A percentile compares a stretch with the other conserved stretches of the same genome.
These are phyloP conservation scores for Galerucella pusilla DNA, from an alignment of 2,888 invertebrate species.

Conservation along the genomic window DNA sequence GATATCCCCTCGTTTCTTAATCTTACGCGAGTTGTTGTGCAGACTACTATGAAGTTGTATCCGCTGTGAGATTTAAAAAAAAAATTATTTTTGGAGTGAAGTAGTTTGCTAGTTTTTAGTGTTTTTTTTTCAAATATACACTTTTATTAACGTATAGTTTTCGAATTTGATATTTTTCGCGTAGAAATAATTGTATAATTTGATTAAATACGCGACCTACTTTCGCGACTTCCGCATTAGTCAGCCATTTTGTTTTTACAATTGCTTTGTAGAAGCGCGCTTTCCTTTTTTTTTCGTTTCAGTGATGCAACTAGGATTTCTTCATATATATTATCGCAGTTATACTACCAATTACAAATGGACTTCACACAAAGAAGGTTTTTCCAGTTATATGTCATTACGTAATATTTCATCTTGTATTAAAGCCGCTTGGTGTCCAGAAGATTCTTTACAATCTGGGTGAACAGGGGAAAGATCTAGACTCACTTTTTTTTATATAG, in stretches of 20 bases:
- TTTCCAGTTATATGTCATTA: slow-evolving; percentile 44
- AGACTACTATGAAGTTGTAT: slow-evolving; percentile 66
- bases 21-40: slow-evolving; percentile 60
- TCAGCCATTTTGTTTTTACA: slow-evolving; percentile 62
- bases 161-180: slow-evolving; percentile 9
- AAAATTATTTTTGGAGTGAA: background rate
- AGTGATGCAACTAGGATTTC: slow-evolving; percentile 23
- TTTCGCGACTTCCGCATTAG: slow-evolving; percentile 67
- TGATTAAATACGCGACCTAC: slow-evolving; percentile 60
- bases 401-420: slow-evolving; percentile 13
- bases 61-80: slow-evolving; percentile 2
- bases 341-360: background rate
- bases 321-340: background rate
- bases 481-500: slow-evolving; percentile 58
- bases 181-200: slow-evolving; percentile 26
- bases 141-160: slow-evolving; percentile 7
- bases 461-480: slow-evolving; percentile 60
- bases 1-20: slow-evolving; percentile 56
- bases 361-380: slow-evolving; percentile 13
- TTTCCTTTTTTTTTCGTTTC: slow-evolving; percentile 32
- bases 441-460: slow-evolving; percentile 47
- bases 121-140: slow-evolving; percentile 3
- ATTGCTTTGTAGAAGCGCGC: slow-evolving; percentile 32
- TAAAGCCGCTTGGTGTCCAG: background rate
- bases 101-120: slow-evolving; percentile 13